Base-by-base conservation (phyloP, 2,113 vertebrate species). In the Copsychus sechellarum region DNA sequence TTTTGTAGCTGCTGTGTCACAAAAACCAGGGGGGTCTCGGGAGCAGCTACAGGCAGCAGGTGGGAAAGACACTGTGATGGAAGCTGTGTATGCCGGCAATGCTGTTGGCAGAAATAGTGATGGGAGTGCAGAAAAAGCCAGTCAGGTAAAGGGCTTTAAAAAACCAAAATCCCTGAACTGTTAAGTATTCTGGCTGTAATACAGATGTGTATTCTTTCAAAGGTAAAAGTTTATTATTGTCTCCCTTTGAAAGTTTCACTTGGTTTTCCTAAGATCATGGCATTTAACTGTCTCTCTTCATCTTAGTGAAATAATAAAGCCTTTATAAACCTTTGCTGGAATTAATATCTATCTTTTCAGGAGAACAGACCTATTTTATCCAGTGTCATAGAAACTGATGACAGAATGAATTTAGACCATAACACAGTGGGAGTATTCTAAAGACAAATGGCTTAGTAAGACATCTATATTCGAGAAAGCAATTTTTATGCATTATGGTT, bases 331-430 rank as follows among this genome's bases (percentile, higher is more conserved):
- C 50, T 83, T 56, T 72, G n/a, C 64, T 80, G 29, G 42, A 89
- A 77, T n/a, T 50, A 72, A 45, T 71, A 88, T 65, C 56, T 54
- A 23, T 69, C 88, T 88, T 65, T 92, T 77, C 83, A 72, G 67
- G 60, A 81, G 92, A 90, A 77, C 47, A 96, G 72, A 91, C 89
- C 92, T 77, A 67, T 87, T 83, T 92, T 82, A 95, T 81, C 56
- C 90, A 90, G 81, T 87, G 82, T 83, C 69, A 81, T 81, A 96
- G 90, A 93, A 90, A 95, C 92, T 91, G 76, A 57, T 74, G 81
- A 53, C n/a, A 48, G 80, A 76, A 90, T 90, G 36, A 85, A 56
- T 91, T 56, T 26, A 93, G 88, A 79, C 85, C 21, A 18, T 80
- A 73, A 84, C 67, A 79, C 54, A 78, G 86, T 92, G 69, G 88